Evolutionary conservation across 2,888 invertebrate species (phyloP).

Genomic region (Sepioteuthis lessoniana): DNA sequence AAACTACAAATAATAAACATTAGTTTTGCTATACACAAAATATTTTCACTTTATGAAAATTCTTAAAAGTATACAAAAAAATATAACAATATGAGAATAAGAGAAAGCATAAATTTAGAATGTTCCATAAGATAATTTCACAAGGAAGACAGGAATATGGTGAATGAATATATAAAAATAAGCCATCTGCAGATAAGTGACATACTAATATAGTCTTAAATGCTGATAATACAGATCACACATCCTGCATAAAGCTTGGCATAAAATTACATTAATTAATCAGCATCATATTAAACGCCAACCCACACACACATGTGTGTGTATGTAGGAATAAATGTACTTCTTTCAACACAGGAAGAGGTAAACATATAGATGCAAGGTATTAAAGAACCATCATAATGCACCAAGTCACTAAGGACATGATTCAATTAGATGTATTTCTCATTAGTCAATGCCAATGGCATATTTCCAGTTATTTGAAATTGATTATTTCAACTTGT

Average conservation of each 20-base stretch:
- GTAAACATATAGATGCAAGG: not conserved
- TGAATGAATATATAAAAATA: too few species aligned
- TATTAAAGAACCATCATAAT: not conserved
- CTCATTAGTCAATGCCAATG: slow-evolving; percentile 33
- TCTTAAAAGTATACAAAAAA: too few species aligned
- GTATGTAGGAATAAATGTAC: not conserved
- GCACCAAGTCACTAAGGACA: slow-evolving; percentile 21
- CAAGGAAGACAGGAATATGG: too few species aligned
- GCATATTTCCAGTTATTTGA: slow-evolving; percentile 6
- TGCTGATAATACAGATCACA: not conserved
- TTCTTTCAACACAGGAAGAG: not conserved
- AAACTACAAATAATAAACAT: too few species aligned
- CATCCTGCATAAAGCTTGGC: not conserved
- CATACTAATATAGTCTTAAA: not conserved
- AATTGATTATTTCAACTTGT: not conserved
- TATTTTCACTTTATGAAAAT: too few species aligned
- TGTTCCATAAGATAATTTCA: too few species aligned
- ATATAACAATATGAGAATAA: too few species aligned
- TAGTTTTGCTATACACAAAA: too few species aligned
- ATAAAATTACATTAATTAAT: not conserved
- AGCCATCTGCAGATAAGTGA: not conserved
- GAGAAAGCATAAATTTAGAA: too few species aligned
- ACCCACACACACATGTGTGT: not conserved
- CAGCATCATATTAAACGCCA: not conserved
- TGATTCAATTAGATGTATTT: slow-evolving; percentile 33